Evolutionary conservation across 2,113 vertebrate species (phyloP), one percentile per base, ranked within the genome.

Genomic region (Hylia prasina): DNA sequence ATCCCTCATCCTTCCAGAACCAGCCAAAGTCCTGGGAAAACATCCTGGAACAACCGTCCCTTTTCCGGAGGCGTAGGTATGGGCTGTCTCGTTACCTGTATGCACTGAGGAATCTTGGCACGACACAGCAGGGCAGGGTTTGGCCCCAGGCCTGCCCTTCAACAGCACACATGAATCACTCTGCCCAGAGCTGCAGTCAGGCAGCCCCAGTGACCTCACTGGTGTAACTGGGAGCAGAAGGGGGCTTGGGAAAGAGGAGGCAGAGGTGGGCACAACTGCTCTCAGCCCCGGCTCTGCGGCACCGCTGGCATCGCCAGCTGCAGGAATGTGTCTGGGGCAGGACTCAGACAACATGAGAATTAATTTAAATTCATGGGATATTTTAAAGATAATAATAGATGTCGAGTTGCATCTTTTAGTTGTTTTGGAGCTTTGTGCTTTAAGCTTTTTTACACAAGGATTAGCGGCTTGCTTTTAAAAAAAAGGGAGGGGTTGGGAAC

Each of bases 391-490:
- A 91, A 69, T 87, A 95, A 91, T 91, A 90, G 65, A 82, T 79
- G 84, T 91, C 3, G 7, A 93, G 82, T 85, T 80, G 92, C 79
- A 65, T 87, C 65, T 89, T 94, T 89, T 84, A 68, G 80, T 94
- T 95, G 83, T 94, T 92, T 91, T 71, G 83, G 93, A 82, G 93
- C 83, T 96, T 93, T 94, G 75, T 76, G 87, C 91, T 79, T 77
- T 76, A 95, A 95, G 87, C 89, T 84, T 95, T 96, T 96, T 90
- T 95, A 89, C 75, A 88, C 39, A 58, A 89, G 78, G 73, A 87
- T 96, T 95, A 97, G 84, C 9, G 39, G 47, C 66, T 94, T 61
- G 54, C 70, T 82, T 95, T 87, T 18, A 45, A 92, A 85, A 92
- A 86, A 86, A 82, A 51, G 33, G 77, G 86, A 90, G 82, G 79